These are phyloP conservation scores for Acrobasis consociella DNA, from an alignment of 2,888 invertebrate genomes.

Conservation along the genomic window DNA sequence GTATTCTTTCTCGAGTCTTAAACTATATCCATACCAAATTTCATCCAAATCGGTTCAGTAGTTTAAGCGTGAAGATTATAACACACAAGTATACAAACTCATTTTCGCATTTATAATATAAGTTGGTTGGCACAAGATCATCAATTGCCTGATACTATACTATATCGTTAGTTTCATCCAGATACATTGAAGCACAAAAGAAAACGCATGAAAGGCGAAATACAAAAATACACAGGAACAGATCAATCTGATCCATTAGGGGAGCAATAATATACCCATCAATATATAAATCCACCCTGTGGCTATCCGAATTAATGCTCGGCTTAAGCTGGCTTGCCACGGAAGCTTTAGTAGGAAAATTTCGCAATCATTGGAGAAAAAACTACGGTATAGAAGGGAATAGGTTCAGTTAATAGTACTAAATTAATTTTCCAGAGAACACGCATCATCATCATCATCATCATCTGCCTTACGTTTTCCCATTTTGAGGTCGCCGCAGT, in stretches of 20 bases:
- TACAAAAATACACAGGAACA: constrained; percentile 7
- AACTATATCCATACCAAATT: no score
- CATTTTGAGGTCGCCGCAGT: no score
- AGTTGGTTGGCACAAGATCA: no score
- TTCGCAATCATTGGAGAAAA: not conserved
- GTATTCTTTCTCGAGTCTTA: no score
- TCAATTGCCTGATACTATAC: no score
- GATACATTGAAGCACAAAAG: not conserved
- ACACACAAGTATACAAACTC: no score
- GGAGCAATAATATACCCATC: constrained; percentile 22
- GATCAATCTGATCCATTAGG: constrained; percentile 27
- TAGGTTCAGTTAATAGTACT: not conserved
- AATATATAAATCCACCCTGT: constrained; percentile 24
- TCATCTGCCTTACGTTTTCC: no score
- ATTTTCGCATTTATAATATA: no score
- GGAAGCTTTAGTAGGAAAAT: not conserved
- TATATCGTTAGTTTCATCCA: not conserved
- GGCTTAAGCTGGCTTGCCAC: not conserved
- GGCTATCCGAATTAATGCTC: constrained; percentile 17
- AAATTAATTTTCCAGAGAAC: no score
- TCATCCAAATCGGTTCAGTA: no score
- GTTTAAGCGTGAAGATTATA: no score
- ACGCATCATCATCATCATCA: no score
- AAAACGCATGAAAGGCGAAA: not conserved
- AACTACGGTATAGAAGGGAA: not conserved